Evolutionary conservation across 2,113 vertebrate species (phyloP), one percentile per base, ranked within the genome.

Genomic region (Lutjanus erythropterus): DNA sequence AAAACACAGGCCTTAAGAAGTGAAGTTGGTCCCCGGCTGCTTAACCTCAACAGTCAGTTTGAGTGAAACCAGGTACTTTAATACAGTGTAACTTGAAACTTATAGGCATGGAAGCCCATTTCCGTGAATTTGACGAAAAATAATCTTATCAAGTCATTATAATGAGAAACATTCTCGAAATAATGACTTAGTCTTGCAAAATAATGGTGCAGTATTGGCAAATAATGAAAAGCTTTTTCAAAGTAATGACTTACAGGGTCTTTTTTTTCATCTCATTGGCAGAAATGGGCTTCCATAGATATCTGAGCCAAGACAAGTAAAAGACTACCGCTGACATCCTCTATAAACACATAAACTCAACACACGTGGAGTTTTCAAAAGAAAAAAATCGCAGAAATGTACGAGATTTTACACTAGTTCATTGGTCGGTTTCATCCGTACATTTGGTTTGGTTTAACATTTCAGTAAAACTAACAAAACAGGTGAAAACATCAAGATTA

Each of bases 371-470:
- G 21, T 2, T 64, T 55, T 56, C 18, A 64, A 52, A 33, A 27
- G 23, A 16, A 1, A 66, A 33, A n/a, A n/a, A n/a, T n/a, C n/a
- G n/a, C n/a, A n/a, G n/a, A n/a, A 27, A 15, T 5, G 15, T 33
- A 25, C 27, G 9, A 65, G 21, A 33, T 65, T 53, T 60, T 7
- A 68, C 39, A 66, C 25, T 1, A 1, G 3, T 23, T 50, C 35
- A 68, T 31, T 35, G 61, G 35, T 67, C 69, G 12, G 21, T 46
- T 11, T 75, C 25, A 5, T 55, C 0, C 53, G 50, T 41, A 46
- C 27, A 53, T 67, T 67, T 73, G 39, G 42, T 71, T 53, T 15
- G 15, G 8, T 58, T 29, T 19, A n/a, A 66, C 21, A 42, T 50
- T 23, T 75, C 2, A 61, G 19, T 37, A 29, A 44, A 61, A 44